Percentiles rank a stretch among this genome's conserved stretches.
Evolutionary conservation across 2,797 vertebrate species (phyloP).

Genomic region (Podarcis lilfordi): DNA sequence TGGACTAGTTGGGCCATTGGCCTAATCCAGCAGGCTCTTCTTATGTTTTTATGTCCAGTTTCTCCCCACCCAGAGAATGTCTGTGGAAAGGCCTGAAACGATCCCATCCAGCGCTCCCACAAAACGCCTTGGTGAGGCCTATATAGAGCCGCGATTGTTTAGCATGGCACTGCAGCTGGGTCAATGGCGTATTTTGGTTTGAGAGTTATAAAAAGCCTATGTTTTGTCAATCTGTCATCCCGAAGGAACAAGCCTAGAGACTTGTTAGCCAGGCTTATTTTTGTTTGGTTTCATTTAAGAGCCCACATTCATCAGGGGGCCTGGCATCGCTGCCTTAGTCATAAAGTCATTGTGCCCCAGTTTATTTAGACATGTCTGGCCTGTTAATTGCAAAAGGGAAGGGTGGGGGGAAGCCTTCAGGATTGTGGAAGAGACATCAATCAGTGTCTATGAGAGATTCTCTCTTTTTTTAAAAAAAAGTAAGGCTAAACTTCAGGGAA

Average conservation of each 20-base stretch:
- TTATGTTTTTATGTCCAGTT: not conserved
- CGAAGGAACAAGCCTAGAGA: slow-evolving; percentile 61
- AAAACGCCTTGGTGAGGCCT: slow-evolving; percentile 60
- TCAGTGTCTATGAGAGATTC: slow-evolving; percentile 37
- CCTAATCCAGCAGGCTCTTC: too few species aligned
- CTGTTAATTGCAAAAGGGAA: slow-evolving; percentile 33
- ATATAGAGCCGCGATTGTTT: slow-evolving; percentile 71
- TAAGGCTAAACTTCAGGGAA: not conserved
- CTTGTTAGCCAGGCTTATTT: slow-evolving; percentile 50
- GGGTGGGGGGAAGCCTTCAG: slow-evolving; percentile 29
- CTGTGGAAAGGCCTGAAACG: slow-evolving; percentile 66
- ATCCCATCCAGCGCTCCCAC: slow-evolving; percentile 49
- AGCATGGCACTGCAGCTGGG: slow-evolving; percentile 55
- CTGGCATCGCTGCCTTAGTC: slow-evolving; percentile 22
- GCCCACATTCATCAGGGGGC: slow-evolving; percentile 16
- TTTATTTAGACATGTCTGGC: slow-evolving; percentile 44
- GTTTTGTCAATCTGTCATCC: slow-evolving; percentile 66
- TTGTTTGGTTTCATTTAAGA: slow-evolving; percentile 52
- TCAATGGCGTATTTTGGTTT: slow-evolving; percentile 65
- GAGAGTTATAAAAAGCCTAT: slow-evolving; percentile 70
- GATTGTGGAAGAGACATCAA: slow-evolving; percentile 26
- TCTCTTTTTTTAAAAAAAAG: not conserved
- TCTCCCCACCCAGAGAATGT: slow-evolving; percentile 57
- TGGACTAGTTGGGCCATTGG: too few species aligned
- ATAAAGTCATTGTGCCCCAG: slow-evolving; percentile 29